A percentile compares a stretch with the other conserved stretches of the same genome.
phyloP scores from a whole-genome alignment of 2,113 vertebrate genomes.

The Cochlearius cochlearius region DNA sequence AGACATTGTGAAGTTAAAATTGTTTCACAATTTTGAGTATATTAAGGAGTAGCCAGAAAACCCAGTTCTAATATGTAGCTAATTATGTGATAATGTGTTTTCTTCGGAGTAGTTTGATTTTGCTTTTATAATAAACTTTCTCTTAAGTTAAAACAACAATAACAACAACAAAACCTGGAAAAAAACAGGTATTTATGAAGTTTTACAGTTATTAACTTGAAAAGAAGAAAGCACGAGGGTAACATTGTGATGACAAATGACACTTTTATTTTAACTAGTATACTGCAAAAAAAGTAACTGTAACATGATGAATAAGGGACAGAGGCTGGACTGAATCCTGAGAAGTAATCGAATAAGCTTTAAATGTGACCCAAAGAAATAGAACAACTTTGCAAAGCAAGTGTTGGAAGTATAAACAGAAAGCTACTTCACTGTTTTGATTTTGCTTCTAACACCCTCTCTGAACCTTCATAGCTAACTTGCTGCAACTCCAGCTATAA shows the following conservation, averaged over 20 bases:
- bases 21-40: background rate
- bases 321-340: background rate
- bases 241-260: background rate
- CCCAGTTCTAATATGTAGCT: background rate
- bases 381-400: background rate
- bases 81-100: background rate
- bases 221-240: background rate
- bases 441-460: background rate
- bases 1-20: background rate
- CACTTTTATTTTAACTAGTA: background rate
- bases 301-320: background rate
- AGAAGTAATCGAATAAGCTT: background rate
- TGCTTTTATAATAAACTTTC: background rate
- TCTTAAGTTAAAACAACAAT: background rate
- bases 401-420: background rate
- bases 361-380: background rate
- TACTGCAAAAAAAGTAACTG: background rate
- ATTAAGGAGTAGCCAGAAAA: background rate
- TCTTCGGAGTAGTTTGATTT: background rate
- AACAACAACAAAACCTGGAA: background rate
- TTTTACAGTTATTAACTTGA: background rate
- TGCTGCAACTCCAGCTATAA: background rate
- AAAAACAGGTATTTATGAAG: background rate
- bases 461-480: background rate
- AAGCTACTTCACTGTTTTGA: background rate